Percentiles rank a stretch among this genome's conserved stretches.
Conservation (phyloP, 2,888 invertebrate genomes). For the Himalopsyche anomala region DNA sequence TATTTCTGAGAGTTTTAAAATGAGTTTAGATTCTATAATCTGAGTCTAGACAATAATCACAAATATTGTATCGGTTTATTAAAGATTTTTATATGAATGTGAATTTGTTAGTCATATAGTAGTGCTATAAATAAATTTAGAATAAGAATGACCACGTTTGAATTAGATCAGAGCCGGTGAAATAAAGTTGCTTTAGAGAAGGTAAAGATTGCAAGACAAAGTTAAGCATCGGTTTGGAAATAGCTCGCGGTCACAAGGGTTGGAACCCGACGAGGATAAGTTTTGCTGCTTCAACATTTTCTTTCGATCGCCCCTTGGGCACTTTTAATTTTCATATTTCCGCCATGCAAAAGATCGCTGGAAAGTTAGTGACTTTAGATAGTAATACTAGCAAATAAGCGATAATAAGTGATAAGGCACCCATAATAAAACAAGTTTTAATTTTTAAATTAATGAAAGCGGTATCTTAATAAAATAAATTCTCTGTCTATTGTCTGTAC, state of each 20-base stretch:
- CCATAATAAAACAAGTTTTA: neutral
- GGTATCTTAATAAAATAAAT: too few relatives aligned
- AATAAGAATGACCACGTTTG: neutral
- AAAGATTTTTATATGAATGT: too few relatives aligned
- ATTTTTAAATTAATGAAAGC: too few relatives aligned
- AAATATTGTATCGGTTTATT: too few relatives aligned
- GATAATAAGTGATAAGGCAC: slow-evolving; percentile 24
- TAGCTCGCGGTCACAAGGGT: slow-evolving; percentile 43
- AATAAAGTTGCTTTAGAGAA: neutral
- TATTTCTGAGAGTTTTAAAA: too few relatives aligned
- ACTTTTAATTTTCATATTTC: slow-evolving; percentile 46
- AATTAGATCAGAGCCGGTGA: neutral
- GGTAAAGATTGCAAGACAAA: slow-evolving; percentile 39
- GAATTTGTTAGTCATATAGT: too few relatives aligned
- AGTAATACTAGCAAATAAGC: slow-evolving; percentile 38
- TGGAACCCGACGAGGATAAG: slow-evolving; percentile 16
- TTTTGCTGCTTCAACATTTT: slow-evolving; percentile 39
- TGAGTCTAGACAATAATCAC: too few relatives aligned
- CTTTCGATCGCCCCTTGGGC: slow-evolving; percentile 44
- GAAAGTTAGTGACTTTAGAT: slow-evolving; percentile 8
- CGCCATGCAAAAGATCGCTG: slow-evolving; percentile 8
- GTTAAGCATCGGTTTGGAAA: slow-evolving; percentile 40
- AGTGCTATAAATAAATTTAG: too few relatives aligned
- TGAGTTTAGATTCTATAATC: too few relatives aligned
- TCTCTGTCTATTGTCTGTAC: too few relatives aligned